These are phyloP conservation scores for Gymnobelideus leadbeateri DNA, from an alignment of 2,113 vertebrate genomes.

Conservation along the genomic window DNA sequence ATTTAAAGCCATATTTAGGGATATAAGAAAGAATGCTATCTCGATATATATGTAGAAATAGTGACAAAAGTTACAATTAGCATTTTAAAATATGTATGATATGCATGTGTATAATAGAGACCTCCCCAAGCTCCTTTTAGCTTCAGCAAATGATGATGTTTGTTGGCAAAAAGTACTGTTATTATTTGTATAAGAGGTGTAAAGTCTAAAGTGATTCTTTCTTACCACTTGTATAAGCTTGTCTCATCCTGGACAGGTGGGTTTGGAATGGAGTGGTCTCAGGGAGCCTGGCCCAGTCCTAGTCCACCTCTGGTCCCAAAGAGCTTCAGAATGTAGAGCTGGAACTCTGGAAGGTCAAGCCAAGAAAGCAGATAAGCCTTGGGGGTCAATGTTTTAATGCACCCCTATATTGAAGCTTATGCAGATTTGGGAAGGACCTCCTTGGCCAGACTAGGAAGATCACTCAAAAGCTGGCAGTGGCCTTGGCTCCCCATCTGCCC, in stretches of 20 bases:
- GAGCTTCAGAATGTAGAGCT: neutral
- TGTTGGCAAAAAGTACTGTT: neutral
- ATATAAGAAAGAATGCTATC: neutral
- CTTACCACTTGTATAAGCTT: neutral
- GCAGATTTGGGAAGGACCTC: neutral
- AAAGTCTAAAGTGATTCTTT: neutral
- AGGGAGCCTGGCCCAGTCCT: neutral
- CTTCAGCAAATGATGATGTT: neutral
- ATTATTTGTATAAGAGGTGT: neutral
- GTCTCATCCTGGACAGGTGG: neutral
- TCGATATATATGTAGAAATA: neutral
- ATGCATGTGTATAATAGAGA: neutral
- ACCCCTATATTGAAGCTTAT: neutral
- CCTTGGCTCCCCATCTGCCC: neutral
- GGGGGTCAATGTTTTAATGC: neutral
- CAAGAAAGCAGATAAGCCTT: neutral
- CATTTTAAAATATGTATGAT: constrained; percentile 2
- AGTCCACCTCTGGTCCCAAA: neutral
- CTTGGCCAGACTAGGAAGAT: neutral
- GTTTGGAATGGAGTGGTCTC: neutral
- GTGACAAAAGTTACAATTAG: neutral
- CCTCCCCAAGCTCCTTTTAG: neutral
- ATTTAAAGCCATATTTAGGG: constrained; percentile 21
- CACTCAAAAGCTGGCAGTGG: neutral
- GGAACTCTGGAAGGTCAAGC: neutral